Percentiles rank a stretch among this genome's conserved stretches.
These are phyloP conservation scores for Callipepla californica DNA, from an alignment of 2,113 vertebrate genomes.

Conservation along the genomic window DNA sequence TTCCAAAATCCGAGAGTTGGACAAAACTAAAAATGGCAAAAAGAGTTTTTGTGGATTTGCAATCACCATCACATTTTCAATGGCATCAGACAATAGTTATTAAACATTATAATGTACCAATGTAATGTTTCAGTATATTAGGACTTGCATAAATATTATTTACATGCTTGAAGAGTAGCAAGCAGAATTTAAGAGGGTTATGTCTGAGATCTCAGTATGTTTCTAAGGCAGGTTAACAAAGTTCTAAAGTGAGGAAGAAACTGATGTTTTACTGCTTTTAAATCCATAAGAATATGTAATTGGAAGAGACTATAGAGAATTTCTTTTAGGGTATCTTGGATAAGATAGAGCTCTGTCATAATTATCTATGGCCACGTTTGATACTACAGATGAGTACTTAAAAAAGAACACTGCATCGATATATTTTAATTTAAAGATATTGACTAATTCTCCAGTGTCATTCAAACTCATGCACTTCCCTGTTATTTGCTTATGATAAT, in stretches of 20 bases:
- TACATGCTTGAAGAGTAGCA: neutral
- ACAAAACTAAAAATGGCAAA: neutral
- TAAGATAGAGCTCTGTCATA: neutral
- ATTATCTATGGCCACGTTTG: neutral
- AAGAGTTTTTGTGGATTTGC: neutral
- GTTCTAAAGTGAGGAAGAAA: neutral
- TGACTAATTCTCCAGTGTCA: neutral
- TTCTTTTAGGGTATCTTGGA: neutral
- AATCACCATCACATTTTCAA: neutral
- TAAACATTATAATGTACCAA: neutral
- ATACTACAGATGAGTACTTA: neutral
- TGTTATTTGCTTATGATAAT: conserved; percentile 34
- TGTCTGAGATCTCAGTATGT: neutral
- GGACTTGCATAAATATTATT: neutral
- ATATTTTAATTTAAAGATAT: conserved; percentile 40
- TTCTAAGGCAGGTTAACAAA: neutral
- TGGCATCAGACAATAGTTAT: neutral
- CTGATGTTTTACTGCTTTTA: neutral
- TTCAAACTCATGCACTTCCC: neutral
- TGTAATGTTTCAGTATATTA: neutral
- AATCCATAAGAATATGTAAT: neutral
- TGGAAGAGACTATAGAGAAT: neutral
- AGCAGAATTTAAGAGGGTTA: neutral
- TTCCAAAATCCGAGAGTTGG: neutral
- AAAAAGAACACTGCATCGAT: neutral